Evolutionary conservation across 2,888 invertebrate species (phyloP).

Genomic region (Clostera curtula): DNA sequence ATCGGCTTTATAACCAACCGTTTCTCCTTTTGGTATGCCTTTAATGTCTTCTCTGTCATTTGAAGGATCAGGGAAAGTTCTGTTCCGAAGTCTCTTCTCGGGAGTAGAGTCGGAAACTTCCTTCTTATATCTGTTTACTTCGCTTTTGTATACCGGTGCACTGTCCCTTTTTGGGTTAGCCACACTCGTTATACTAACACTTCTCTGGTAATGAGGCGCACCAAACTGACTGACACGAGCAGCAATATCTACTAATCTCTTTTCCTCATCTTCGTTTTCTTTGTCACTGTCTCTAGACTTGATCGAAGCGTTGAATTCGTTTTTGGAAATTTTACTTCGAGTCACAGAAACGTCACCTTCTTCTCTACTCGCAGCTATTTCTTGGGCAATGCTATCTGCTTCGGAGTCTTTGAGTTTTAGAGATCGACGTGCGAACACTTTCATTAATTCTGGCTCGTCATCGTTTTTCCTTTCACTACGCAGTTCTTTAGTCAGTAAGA

Average conservation of each 20-base stretch:
- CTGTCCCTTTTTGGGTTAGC: slow-evolving; percentile 57
- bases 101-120: slow-evolving; percentile 70
- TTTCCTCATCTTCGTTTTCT: slow-evolving; percentile 76
- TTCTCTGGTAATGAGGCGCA: slow-evolving; percentile 58
- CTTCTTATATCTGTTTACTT: slow-evolving; percentile 66
- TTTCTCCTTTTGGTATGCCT: slow-evolving; percentile 55
- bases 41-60: slow-evolving; percentile 67
- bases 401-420: slow-evolving; percentile 85
- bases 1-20: slow-evolving; percentile 59
- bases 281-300: slow-evolving; percentile 83
- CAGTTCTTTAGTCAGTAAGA: slow-evolving; percentile 52
- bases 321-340: slow-evolving; percentile 52
- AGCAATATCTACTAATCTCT: slow-evolving; percentile 57
- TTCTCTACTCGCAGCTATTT: slow-evolving; percentile 65
- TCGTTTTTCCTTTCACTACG: slow-evolving; percentile 70
- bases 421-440: slow-evolving; percentile 87
- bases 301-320: slow-evolving; percentile 68
- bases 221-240: slow-evolving; percentile 64
- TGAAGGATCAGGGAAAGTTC: slow-evolving; percentile 67
- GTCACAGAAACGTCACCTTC: slow-evolving; percentile 39
- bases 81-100: slow-evolving; percentile 62
- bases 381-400: slow-evolving; percentile 73
- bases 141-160: slow-evolving; percentile 55
- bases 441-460: slow-evolving; percentile 86
- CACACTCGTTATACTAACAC: slow-evolving; percentile 60